Conservation (phyloP, 2,113 vertebrate genomes). For the Xyrauchen texanus region DNA sequence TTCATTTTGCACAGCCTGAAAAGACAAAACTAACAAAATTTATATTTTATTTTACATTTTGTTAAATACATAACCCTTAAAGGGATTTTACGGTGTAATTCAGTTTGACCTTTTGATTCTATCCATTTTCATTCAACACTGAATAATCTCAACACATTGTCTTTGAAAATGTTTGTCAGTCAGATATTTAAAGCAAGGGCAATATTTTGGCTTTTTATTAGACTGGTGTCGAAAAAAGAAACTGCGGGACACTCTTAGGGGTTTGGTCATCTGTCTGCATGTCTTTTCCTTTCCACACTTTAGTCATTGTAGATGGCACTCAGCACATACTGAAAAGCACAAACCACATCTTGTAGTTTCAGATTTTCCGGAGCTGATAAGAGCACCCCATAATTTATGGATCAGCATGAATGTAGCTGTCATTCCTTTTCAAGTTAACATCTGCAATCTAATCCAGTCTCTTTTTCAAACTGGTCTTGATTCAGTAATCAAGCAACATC, state of each 20-base stretch:
- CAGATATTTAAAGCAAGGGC: slow-evolving; percentile 58
- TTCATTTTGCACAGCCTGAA: too few relatives aligned
- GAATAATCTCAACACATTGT: neutral
- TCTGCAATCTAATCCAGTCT: slow-evolving; percentile 21
- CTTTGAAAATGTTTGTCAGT: neutral
- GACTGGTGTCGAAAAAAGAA: neutral
- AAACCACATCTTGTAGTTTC: slow-evolving; percentile 37
- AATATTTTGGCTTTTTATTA: slow-evolving; percentile 44
- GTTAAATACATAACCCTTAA: too few relatives aligned
- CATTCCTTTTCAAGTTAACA: slow-evolving; percentile 47
- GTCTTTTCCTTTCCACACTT: slow-evolving; percentile 20
- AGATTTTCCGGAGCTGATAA: slow-evolving; percentile 42
- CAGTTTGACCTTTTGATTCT: too few relatives aligned
- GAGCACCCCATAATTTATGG: slow-evolving; percentile 61
- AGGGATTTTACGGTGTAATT: too few relatives aligned
- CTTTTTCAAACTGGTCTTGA: slow-evolving; percentile 30
- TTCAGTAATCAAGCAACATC: slow-evolving; percentile 4
- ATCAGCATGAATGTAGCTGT: slow-evolving; percentile 51
- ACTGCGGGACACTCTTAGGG: neutral
- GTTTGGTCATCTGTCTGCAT: slow-evolving; percentile 6
- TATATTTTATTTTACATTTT: too few relatives aligned
- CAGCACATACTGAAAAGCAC: slow-evolving; percentile 19
- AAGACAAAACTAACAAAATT: too few relatives aligned
- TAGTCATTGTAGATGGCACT: slow-evolving; percentile 15
- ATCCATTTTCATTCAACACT: neutral